These are phyloP conservation scores for Stictonetta naevosa DNA, from an alignment of 2,113 vertebrate species.

Conservation along the genomic window DNA sequence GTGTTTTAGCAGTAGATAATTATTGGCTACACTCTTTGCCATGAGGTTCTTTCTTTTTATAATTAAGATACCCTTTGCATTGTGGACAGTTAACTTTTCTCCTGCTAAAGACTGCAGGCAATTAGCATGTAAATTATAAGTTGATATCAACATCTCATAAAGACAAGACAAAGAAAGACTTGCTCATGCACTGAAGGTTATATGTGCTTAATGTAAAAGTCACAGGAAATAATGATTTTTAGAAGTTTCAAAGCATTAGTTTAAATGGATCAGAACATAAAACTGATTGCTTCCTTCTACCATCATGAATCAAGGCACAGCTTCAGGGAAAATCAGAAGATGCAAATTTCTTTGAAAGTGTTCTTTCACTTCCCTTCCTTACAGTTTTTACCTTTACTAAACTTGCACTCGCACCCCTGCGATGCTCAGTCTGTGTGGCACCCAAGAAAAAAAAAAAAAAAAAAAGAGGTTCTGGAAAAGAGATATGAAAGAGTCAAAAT, in stretches of 20 bases:
- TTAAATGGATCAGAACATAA: not conserved
- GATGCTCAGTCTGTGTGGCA: not conserved
- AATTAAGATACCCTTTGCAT: conserved; percentile 31
- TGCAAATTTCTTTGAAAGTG: not conserved
- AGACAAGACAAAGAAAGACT: not conserved
- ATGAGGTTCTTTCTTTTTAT: not conserved
- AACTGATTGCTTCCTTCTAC: not conserved
- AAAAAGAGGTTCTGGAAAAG: not conserved
- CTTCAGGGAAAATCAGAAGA: not conserved
- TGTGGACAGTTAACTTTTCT: conserved; percentile 21
- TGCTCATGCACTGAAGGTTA: not conserved
- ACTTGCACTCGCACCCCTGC: not conserved
- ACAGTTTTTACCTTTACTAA: not conserved
- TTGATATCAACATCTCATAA: not conserved
- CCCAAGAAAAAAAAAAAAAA: not conserved
- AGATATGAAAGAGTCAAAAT: not conserved
- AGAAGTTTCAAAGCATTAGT: not conserved
- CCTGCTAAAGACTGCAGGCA: not conserved
- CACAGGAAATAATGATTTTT: not conserved
- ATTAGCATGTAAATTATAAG: conserved; percentile 37
- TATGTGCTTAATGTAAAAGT: not conserved
- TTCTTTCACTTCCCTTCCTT: not conserved
- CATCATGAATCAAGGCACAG: not conserved
- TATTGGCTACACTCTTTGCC: not conserved
- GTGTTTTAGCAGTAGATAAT: conserved; percentile 38